Evolutionary conservation across 2,888 invertebrate genomes (phyloP).

Genomic region (Cybosia mesomella): DNA sequence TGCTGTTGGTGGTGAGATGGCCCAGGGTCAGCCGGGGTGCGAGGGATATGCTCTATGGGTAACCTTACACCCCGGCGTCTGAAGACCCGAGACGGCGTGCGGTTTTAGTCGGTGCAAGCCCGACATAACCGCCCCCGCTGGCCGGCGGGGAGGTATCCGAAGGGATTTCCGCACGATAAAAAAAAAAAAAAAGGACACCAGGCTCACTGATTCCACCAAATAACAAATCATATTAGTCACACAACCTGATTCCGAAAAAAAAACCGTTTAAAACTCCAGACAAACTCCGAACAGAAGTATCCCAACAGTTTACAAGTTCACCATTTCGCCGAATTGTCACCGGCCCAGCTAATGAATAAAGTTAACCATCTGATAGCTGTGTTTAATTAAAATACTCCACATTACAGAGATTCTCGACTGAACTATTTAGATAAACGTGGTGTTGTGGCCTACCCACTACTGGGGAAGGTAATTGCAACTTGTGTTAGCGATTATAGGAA

Average conservation of each 20-base stretch:
- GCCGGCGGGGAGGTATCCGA: no score
- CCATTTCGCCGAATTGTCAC: slow-evolving; percentile 51
- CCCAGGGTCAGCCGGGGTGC: no score
- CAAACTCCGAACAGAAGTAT: slow-evolving; percentile 40
- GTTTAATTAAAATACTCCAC: slow-evolving; percentile 65
- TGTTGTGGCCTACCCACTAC: not conserved
- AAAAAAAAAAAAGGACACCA: no score
- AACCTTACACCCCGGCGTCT: no score
- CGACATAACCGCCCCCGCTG: no score
- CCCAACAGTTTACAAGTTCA: slow-evolving; percentile 34
- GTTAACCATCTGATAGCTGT: slow-evolving; percentile 66
- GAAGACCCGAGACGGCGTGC: no score
- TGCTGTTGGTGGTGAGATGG: no score
- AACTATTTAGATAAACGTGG: slow-evolving; percentile 37
- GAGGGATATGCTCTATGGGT: no score
- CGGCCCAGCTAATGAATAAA: slow-evolving; percentile 67
- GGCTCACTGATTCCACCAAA: no score
- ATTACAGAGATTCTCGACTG: slow-evolving; percentile 28
- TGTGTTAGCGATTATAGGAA: not conserved
- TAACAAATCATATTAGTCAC: slow-evolving; percentile 11
- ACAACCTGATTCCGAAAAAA: not conserved
- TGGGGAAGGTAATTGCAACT: not conserved
- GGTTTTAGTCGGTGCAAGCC: no score
- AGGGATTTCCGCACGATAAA: no score
- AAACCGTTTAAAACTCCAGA: slow-evolving; percentile 23